Percentiles rank a stretch among this genome's conserved stretches.
Evolutionary conservation across 2,888 invertebrate genomes (phyloP).

Genomic region (Dolichopus griseipennis): DNA sequence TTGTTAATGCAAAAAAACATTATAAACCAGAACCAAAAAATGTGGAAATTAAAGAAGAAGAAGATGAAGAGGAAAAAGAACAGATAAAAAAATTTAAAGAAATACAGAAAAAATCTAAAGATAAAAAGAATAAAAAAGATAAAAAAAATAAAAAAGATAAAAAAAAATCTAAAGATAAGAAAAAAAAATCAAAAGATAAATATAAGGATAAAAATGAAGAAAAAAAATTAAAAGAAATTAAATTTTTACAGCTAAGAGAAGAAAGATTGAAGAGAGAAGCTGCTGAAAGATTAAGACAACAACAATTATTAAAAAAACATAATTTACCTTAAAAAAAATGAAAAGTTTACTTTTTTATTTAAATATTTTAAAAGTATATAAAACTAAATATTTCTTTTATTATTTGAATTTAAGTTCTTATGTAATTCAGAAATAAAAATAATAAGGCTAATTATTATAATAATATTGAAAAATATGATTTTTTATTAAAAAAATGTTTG

Average conservation of each 20-base stretch:
- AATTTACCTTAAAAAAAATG: no score
- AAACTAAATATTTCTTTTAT: no score
- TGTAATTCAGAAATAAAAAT: no score
- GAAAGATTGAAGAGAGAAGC: constrained; percentile 67
- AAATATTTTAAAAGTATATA: no score
- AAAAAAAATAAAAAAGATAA: constrained; percentile 22
- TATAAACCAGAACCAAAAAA: constrained; percentile 26
- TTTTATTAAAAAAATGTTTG: no score
- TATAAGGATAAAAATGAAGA: constrained; percentile 14
- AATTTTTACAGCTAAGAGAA: constrained; percentile 26
- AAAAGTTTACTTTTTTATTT: no score
- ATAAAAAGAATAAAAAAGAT: constrained; percentile 26
- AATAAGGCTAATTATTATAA: no score
- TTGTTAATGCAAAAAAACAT: constrained; percentile 24
- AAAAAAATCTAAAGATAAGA: constrained; percentile 13
- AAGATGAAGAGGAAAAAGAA: constrained; percentile 29
- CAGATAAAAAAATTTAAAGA: constrained; percentile 19
- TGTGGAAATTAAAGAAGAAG: constrained; percentile 31
- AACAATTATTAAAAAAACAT: constrained; percentile 49
- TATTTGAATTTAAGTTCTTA: no score
- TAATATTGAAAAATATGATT: no score
- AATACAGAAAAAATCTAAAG: constrained; percentile 24
- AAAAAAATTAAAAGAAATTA: constrained; percentile 8
- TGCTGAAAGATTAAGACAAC: constrained; percentile 63
- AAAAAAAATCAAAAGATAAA: constrained; percentile 17